phyloP scores from a whole-genome alignment of 2,113 vertebrate genomes.

The Xerus inauris region DNA sequence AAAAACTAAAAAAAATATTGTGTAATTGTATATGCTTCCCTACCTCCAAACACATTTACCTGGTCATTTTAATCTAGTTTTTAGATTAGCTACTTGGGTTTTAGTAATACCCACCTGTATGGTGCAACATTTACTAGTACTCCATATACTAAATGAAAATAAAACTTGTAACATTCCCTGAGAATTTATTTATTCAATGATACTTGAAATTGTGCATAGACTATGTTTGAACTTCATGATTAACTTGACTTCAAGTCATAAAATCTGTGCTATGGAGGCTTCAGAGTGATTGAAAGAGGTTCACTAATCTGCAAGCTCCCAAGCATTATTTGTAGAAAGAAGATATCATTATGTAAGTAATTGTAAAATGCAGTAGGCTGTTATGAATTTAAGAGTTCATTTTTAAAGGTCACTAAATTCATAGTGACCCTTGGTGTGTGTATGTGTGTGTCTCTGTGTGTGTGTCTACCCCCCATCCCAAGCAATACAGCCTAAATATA shows the following conservation, averaged over 20 bases:
- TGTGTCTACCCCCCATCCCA: background rate
- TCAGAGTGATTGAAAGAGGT: background rate
- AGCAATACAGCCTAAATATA: background rate
- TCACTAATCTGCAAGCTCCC: background rate
- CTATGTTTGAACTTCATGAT: background rate
- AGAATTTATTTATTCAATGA: conserved; percentile 33
- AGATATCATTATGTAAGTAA: background rate
- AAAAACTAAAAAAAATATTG: background rate
- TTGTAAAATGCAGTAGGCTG: background rate
- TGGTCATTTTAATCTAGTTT: background rate
- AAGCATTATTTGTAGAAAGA: background rate
- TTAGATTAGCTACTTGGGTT: background rate
- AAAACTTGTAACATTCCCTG: background rate
- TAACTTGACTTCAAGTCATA: background rate
- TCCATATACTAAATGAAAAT: background rate
- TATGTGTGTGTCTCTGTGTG: background rate
- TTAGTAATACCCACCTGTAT: background rate
- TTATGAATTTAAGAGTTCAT: background rate
- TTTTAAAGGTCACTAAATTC: conserved; percentile 30
- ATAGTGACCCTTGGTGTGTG: background rate
- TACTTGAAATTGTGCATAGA: background rate
- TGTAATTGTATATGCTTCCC: background rate
- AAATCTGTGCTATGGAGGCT: background rate
- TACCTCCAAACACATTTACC: background rate
- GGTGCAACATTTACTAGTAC: background rate